These are phyloP conservation scores for Amphiduros pacificus DNA, from an alignment of 2,888 invertebrate genomes.

Conservation along the genomic window DNA sequence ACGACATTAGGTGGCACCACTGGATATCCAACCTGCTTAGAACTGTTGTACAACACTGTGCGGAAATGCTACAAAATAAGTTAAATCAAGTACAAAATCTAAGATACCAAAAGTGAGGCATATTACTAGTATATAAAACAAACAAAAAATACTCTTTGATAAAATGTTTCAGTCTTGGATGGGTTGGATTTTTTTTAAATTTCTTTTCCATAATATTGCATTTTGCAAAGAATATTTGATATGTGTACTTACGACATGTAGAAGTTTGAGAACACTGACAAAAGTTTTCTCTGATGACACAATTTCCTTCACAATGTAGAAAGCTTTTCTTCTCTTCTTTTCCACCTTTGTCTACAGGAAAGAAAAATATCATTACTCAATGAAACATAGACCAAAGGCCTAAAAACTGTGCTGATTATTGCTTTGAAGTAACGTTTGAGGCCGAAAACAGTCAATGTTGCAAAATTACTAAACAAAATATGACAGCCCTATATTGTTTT, in stretches of 20 bases:
- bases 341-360: constrained; percentile 26
- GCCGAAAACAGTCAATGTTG: neutral
- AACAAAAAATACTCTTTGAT: neutral
- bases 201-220: neutral
- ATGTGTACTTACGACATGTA: constrained; percentile 58
- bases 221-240: neutral
- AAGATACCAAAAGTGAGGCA: no score
- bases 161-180: no score
- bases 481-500: neutral
- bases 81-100: no score
- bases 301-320: constrained; percentile 64
- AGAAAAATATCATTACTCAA: no score
- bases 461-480: neutral
- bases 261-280: constrained; percentile 64
- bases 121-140: neutral
- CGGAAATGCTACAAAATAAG: neutral
- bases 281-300: constrained; percentile 65
- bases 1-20: constrained; percentile 55
- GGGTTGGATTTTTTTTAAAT: no score
- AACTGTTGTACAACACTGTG: neutral
- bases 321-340: constrained; percentile 59
- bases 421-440: no score
- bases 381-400: no score
- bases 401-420: no score
- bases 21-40: neutral